phyloP scores from a whole-genome alignment of 2,888 invertebrate species.

The Apoderus coryli region DNA sequence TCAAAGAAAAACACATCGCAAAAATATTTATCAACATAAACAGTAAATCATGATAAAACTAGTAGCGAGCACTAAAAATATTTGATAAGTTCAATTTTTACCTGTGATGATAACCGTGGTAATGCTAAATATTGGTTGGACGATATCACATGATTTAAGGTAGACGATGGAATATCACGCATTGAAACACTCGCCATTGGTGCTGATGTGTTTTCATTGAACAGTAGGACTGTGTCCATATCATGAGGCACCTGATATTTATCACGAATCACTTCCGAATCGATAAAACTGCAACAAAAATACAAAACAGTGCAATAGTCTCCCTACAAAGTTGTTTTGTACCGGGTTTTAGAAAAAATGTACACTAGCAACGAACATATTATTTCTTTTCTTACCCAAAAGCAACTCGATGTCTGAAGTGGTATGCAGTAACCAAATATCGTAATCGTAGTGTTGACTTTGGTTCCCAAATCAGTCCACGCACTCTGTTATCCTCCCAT shows the following conservation, averaged over 20 bases:
- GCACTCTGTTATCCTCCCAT: slow-evolving; percentile 84
- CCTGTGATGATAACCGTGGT: slow-evolving; percentile 87
- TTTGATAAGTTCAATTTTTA: no score
- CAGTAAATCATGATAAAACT: no score
- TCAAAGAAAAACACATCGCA: no score
- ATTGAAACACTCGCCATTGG: slow-evolving; percentile 80
- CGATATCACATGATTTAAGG: slow-evolving; percentile 76
- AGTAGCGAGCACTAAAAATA: no score
- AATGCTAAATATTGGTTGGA: slow-evolving; percentile 78
- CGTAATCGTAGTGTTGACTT: slow-evolving; percentile 61
- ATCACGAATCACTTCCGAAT: slow-evolving; percentile 45
- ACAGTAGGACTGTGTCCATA: slow-evolving; percentile 69
- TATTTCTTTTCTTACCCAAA: slow-evolving; percentile 64
- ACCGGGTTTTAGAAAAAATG: background rate
- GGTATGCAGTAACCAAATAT: slow-evolving; percentile 78
- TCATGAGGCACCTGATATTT: slow-evolving; percentile 60
- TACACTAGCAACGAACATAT: background rate
- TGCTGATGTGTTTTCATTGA: slow-evolving; percentile 71
- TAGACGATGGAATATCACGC: slow-evolving; percentile 77
- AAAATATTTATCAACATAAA: no score
- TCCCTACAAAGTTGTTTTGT: background rate
- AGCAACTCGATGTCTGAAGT: slow-evolving; percentile 69
- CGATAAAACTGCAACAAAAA: slow-evolving; percentile 46
- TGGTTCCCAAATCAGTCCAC: slow-evolving; percentile 78
- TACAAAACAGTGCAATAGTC: background rate